Percentiles rank a stretch among this genome's conserved stretches.
Evolutionary conservation across 2,888 invertebrate species (phyloP).

Genomic region (Tetanocera ferruginea): DNA sequence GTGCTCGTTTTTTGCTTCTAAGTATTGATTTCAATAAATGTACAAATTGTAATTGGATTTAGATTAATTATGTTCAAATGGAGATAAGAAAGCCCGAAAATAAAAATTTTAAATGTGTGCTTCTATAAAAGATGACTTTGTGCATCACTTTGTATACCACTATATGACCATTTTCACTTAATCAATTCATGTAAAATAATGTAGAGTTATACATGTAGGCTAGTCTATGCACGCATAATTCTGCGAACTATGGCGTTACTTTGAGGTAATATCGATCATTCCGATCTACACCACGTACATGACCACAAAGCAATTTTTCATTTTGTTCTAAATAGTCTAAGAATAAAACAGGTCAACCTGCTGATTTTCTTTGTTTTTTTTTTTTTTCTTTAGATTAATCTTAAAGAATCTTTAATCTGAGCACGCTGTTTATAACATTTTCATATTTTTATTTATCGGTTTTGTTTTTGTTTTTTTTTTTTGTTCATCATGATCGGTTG

Average conservation of each 20-base stretch:
- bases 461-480: not conserved
- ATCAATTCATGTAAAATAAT: too few species aligned
- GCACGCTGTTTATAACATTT: not conserved
- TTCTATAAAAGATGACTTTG: too few species aligned
- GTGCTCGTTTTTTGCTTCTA: not conserved
- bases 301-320: slow-evolving; percentile 21
- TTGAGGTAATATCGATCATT: not conserved
- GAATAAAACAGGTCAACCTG: not conserved
- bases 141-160: too few species aligned
- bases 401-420: not conserved
- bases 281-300: not conserved
- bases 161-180: too few species aligned
- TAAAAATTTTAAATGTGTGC: not conserved
- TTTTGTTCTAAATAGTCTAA: not conserved
- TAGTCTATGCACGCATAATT: not conserved
- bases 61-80: slow-evolving; percentile 59
- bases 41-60: slow-evolving; percentile 62
- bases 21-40: slow-evolving; percentile 46
- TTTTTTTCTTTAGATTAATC: not conserved
- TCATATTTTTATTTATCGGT: not conserved
- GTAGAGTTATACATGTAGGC: not conserved
- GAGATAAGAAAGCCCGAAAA: not conserved
- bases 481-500: slow-evolving; percentile 7
- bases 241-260: not conserved
- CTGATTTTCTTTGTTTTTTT: not conserved